Evolutionary conservation across 2,113 vertebrate species (phyloP).

Genomic region (Oxygymnocypris stewartii): DNA sequence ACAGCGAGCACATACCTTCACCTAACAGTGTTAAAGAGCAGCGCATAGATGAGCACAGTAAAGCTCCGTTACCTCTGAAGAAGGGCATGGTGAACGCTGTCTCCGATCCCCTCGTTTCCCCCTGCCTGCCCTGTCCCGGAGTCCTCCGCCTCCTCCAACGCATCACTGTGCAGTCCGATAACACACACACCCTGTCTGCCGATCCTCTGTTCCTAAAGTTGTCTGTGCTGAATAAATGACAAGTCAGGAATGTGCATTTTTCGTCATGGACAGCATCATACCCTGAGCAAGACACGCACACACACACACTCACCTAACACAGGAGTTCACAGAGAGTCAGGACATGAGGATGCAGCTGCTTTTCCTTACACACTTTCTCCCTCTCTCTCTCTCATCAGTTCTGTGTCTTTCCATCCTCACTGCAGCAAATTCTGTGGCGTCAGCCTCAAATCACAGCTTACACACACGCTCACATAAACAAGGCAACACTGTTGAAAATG

Average conservation of each 20-base stretch:
- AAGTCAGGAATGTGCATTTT: slow-evolving; percentile 16
- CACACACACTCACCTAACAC: slow-evolving; percentile 21
- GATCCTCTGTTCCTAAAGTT: slow-evolving; percentile 10
- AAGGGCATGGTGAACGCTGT: slow-evolving; percentile 59
- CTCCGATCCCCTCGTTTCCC: slow-evolving; percentile 58
- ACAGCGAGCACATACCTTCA: neutral
- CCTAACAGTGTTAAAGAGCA: neutral
- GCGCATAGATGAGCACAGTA: neutral
- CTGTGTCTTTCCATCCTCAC: slow-evolving; percentile 48
- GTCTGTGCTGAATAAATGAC: slow-evolving; percentile 7
- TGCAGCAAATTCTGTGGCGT: slow-evolving; percentile 65
- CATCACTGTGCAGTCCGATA: slow-evolving; percentile 53
- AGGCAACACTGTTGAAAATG: neutral
- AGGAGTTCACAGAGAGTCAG: slow-evolving; percentile 41
- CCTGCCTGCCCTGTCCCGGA: slow-evolving; percentile 62
- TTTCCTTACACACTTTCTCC: slow-evolving; percentile 38
- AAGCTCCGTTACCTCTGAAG: slow-evolving; percentile 65
- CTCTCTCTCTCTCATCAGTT: slow-evolving; percentile 42
- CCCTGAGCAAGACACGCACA: neutral
- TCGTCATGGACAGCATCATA: neutral
- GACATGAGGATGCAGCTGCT: slow-evolving; percentile 40
- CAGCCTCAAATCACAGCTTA: slow-evolving; percentile 48
- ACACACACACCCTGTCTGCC: slow-evolving; percentile 23
- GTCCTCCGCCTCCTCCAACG: slow-evolving; percentile 68
- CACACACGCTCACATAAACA: slow-evolving; percentile 21